Evolutionary conservation across 2,888 invertebrate species (phyloP).

Genomic region (Yponomeuta malinellus): DNA sequence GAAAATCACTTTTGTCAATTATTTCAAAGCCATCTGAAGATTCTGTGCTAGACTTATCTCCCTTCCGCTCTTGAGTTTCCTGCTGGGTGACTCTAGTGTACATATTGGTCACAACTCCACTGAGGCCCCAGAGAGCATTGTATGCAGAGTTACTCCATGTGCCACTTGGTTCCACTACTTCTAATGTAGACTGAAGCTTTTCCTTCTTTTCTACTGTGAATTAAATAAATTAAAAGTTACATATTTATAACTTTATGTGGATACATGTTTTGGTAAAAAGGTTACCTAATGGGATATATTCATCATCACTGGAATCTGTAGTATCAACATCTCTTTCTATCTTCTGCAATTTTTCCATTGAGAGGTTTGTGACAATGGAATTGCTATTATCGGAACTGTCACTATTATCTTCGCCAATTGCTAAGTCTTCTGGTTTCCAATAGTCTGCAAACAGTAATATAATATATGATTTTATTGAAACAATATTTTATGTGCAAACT

Average conservation of each 20-base stretch:
- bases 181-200: slow-evolving; percentile 47
- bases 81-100: slow-evolving; percentile 23
- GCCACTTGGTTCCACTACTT: slow-evolving; percentile 40
- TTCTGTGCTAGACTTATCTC: slow-evolving; percentile 50
- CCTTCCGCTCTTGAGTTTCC: slow-evolving; percentile 41
- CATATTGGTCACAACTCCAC: slow-evolving; percentile 54
- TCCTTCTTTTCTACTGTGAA: slow-evolving; percentile 53
- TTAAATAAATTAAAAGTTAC: slow-evolving; percentile 20
- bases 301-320: slow-evolving; percentile 68
- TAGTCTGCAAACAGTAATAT: slow-evolving; percentile 42
- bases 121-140: slow-evolving; percentile 53
- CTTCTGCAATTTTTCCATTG: slow-evolving; percentile 55
- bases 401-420: slow-evolving; percentile 62
- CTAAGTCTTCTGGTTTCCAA: slow-evolving; percentile 63
- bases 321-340: slow-evolving; percentile 56
- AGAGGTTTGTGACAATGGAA: slow-evolving; percentile 58
- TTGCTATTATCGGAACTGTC: slow-evolving; percentile 67
- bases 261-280: background rate
- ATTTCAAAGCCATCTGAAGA: slow-evolving; percentile 71
- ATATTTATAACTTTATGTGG: background rate
- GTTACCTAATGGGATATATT: slow-evolving; percentile 63
- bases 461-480: background rate
- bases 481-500: too few species aligned
- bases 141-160: slow-evolving; percentile 59
- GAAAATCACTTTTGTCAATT: slow-evolving; percentile 59